phyloP scores from a whole-genome alignment of 2,797 vertebrate species.

The Taenioides sp. region DNA sequence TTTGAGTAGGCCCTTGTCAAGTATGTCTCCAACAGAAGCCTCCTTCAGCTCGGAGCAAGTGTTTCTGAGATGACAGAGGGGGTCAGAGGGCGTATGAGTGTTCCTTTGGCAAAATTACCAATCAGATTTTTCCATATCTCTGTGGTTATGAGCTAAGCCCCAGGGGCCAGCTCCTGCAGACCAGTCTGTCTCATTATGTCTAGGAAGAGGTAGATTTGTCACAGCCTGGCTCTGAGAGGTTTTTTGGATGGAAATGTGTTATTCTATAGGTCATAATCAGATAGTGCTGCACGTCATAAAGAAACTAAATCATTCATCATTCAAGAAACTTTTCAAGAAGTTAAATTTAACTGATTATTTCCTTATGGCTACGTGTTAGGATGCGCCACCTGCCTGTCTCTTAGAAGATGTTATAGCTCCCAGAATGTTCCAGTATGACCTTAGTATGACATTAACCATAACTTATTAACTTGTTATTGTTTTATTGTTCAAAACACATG shows the following conservation, averaged over 20 bases:
- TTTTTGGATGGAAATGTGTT: conserved; percentile 14
- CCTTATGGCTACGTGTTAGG: too few relatives aligned
- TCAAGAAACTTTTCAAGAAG: neutral
- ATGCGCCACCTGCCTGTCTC: too few relatives aligned
- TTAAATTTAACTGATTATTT: too few relatives aligned
- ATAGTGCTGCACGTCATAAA: neutral
- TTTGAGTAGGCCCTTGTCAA: conserved; percentile 15
- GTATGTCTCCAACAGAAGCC: conserved; percentile 25
- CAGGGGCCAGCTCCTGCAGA: conserved; percentile 21
- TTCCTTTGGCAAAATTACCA: conserved; percentile 60
- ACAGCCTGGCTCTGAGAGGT: conserved; percentile 25
- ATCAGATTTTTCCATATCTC: conserved; percentile 45
- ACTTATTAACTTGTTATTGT: too few relatives aligned
- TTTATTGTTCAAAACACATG: too few relatives aligned
- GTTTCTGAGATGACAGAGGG: conserved; percentile 35
- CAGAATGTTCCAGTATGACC: too few relatives aligned
- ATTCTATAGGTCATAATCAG: neutral
- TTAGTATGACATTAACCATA: too few relatives aligned
- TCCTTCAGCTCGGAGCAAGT: conserved; percentile 26
- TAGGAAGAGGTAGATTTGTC: conserved; percentile 55
- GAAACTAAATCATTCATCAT: neutral
- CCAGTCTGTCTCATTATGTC: conserved; percentile 35
- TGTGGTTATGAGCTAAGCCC: conserved; percentile 39
- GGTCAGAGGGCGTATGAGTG: conserved; percentile 54
- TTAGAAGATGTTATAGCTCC: too few relatives aligned